Conservation (phyloP, 2,888 invertebrate species). For the Nomada ferruginata region DNA sequence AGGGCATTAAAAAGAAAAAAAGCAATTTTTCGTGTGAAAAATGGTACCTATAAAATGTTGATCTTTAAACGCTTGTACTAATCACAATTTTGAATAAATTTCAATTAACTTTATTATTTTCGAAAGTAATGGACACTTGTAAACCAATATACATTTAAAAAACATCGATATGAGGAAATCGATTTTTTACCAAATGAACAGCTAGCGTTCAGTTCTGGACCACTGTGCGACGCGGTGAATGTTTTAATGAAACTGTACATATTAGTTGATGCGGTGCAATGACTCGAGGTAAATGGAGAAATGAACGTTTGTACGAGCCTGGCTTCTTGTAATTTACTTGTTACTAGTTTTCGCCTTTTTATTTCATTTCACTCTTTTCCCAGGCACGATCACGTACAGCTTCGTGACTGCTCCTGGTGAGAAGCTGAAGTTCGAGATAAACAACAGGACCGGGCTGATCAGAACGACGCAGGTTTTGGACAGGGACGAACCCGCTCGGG, state of each 20-base stretch:
- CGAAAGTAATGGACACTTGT: no score
- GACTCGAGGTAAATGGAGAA: constrained; percentile 85
- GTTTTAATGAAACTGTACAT: constrained; percentile 83
- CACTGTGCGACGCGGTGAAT: neutral
- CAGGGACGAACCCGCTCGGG: constrained; percentile 94
- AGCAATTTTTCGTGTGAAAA: no score
- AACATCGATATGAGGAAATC: no score
- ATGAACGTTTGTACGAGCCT: constrained; percentile 84
- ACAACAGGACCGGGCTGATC: constrained; percentile 91
- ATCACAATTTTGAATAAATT: no score
- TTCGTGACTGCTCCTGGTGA: constrained; percentile 91
- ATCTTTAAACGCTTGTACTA: no score
- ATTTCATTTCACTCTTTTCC: constrained; percentile 23
- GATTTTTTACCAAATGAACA: no score
- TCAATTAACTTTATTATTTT: no score
- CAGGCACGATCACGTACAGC: constrained; percentile 91
- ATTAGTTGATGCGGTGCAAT: constrained; percentile 85
- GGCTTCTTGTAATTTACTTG: constrained; percentile 69
- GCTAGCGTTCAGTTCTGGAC: no score
- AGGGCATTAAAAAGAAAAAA: no score
- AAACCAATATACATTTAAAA: no score
- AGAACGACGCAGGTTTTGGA: constrained; percentile 92
- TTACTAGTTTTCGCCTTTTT: constrained; percentile 71
- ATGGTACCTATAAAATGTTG: no score
- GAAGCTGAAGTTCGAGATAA: constrained; percentile 91